These are phyloP conservation scores for Acanthurus lineatus DNA, from an alignment of 2,797 vertebrate species.

Conservation along the genomic window DNA sequence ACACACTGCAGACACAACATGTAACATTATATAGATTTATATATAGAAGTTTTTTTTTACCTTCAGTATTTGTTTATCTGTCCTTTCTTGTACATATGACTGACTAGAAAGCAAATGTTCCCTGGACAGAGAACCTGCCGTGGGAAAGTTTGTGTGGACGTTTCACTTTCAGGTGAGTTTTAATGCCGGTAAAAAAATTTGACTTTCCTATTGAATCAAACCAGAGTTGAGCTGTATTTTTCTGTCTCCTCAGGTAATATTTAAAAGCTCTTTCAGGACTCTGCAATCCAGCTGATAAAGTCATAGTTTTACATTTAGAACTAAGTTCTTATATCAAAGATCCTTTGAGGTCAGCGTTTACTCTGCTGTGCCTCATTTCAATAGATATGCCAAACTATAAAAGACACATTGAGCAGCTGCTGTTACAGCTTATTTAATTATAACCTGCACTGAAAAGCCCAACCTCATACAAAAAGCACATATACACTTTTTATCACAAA, in stretches of 20 bases:
- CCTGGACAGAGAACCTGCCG: neutral
- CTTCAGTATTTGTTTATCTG: neutral
- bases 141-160: neutral
- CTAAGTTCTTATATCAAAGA: neutral
- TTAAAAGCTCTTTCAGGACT: neutral
- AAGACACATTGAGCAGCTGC: neutral
- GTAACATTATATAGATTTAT: neutral
- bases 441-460: neutral
- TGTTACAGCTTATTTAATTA: neutral
- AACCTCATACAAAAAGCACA: constrained; percentile 10
- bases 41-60: neutral
- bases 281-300: neutral
- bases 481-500: neutral
- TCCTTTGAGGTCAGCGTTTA: neutral
- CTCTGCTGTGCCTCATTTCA: constrained; percentile 1
- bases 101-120: neutral
- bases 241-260: neutral
- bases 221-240: neutral
- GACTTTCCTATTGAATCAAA: neutral
- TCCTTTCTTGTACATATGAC: neutral
- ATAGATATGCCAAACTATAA: constrained; percentile 12
- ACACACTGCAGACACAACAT: neutral
- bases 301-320: constrained; percentile 3
- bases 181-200: neutral
- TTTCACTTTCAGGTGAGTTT: constrained; percentile 15